Evolutionary conservation across 2,113 vertebrate genomes (phyloP), one percentile per base, ranked within the genome.

Genomic region (Alethe diademata): DNA sequence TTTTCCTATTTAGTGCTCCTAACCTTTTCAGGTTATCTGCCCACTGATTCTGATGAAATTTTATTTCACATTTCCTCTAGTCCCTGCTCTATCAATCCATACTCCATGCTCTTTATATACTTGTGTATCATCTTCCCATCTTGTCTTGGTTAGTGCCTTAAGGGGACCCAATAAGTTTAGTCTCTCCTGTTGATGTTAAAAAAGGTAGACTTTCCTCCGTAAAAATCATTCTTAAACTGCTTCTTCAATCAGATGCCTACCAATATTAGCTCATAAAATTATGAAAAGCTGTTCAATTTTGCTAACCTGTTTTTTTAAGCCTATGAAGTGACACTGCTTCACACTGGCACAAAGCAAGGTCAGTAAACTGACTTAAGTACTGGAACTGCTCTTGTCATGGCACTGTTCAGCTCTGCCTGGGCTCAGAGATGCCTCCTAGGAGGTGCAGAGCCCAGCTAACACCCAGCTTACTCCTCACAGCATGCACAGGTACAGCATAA

Each of bases 391-490:
- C 22, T 8, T 60, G 35, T 47, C 22, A 22, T 16, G 20, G 31
- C 20, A 40, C 16, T 51, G 22, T 23, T 42, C 5, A 25, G 26
- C 23, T 58, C 25, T 57, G 29, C 29, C 33, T 38, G 33, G 14
- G 65, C 54, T 76, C 58, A 25, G 25, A 40, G 19, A 36, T 6
- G 6, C 26, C 11, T 57, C 24, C 40, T 45, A 13, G 14, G 19
- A 54, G 12, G 4, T 5, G 24, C 7, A 47, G 29, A 74, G 22
- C 3, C 17, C 22, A 51, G 17, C 2, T 43, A 65, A 48, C 11
- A 69, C 5, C 25, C 18, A 11, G 22, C 0, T 6, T 36, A 18
- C 40, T n/a, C 7, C 3, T 61, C 0, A 2, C 19, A 83, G 3
- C 4, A 19, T 12, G 12, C 31, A 56, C 11, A 72, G 36, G 31